Conservation (phyloP, 1,140 invertebrate species). For the Thereuonema tuberculata region DNA sequence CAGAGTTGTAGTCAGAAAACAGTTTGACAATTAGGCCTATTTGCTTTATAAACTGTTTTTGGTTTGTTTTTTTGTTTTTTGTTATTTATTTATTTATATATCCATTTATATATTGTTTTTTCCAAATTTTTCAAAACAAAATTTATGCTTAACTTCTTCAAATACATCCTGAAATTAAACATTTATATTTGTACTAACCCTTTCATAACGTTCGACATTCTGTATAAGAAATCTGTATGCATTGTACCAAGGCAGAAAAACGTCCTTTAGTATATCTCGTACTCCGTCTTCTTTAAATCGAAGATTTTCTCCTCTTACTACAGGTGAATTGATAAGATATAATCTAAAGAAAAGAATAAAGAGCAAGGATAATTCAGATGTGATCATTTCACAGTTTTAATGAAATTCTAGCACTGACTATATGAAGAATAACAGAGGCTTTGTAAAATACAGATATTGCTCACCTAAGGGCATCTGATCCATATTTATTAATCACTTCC, state of each 20-base stretch:
- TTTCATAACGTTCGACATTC: conserved; percentile 71
- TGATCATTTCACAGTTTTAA: no score
- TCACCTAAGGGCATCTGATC: conserved; percentile 84
- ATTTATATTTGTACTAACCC: conserved; percentile 18
- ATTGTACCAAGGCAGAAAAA: conserved; percentile 98
- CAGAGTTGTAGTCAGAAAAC: no score
- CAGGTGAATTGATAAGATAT: conserved; percentile 96
- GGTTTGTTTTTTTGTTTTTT: no score
- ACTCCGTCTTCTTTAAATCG: conserved; percentile 96
- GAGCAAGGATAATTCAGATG: conserved; percentile 16
- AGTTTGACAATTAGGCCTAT: no score
- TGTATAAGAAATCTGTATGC: conserved; percentile 91
- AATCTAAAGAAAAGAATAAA: conserved; percentile 34
- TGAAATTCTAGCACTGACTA: no score
- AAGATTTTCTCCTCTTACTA: conserved; percentile 91
- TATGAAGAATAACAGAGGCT: no score
- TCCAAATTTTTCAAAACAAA: no score
- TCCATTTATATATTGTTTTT: conserved; percentile 4
- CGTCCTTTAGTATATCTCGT: conserved; percentile 89
- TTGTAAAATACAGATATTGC: no score
- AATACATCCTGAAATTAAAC: conserved; percentile 44
- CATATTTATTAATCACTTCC: conserved; percentile 81
- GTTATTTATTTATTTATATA: no score
- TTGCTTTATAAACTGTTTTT: no score
- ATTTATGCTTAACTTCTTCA: conserved; percentile 22